Conservation (phyloP, 1,140 invertebrate species). For the Camponotus pennsylvanicus region DNA sequence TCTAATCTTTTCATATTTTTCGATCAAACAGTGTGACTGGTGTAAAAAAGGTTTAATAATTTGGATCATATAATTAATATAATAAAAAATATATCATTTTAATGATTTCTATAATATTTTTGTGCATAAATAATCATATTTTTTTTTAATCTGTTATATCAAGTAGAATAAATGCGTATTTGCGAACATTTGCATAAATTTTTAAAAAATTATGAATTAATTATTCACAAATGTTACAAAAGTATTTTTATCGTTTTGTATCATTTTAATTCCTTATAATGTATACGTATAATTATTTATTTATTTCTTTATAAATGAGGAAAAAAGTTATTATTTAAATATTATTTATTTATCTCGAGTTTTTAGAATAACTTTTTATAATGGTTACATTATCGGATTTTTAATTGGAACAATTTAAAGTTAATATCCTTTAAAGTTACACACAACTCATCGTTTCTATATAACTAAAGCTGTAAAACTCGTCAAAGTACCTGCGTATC, state of each 20-base stretch:
- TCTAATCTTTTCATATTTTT: conserved; percentile 14
- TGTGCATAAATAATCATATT: background rate
- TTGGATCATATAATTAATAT: background rate
- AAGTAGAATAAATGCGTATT: background rate
- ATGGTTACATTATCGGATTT: conserved; percentile 17
- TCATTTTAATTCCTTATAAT: background rate
- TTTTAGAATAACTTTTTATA: background rate
- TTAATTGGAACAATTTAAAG: conserved; percentile 7
- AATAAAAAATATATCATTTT: background rate
- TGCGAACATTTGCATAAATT: background rate
- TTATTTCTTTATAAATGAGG: background rate
- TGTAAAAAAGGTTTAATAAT: background rate
- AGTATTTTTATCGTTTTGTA: background rate
- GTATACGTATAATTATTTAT: background rate
- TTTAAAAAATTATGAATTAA: background rate
- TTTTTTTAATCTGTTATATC: background rate
- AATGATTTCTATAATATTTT: background rate
- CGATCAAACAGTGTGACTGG: background rate
- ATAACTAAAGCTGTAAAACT: conserved; percentile 28
- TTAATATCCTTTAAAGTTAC: conserved; percentile 42
- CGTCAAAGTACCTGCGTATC: conserved; percentile 30
- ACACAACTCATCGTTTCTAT: conserved; percentile 7
- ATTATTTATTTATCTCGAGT: background rate
- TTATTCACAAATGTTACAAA: background rate
- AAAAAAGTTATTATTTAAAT: background rate